phyloP scores from a whole-genome alignment of 2,888 invertebrate genomes.

The Acrocyrtus sp. region DNA sequence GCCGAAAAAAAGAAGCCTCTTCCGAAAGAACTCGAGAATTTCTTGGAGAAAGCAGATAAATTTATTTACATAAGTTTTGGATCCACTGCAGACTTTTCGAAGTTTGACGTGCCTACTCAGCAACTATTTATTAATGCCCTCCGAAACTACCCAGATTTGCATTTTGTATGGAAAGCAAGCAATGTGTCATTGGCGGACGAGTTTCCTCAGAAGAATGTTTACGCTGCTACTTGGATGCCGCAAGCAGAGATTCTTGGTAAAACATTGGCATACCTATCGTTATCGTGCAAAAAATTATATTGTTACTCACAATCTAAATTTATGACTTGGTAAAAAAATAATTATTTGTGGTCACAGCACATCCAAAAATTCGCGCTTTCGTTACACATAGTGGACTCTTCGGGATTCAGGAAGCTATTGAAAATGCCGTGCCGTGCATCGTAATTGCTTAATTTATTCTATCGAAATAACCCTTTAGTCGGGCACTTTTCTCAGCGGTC shows the following conservation, averaged over 20 bases:
- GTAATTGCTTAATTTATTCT: too few species aligned
- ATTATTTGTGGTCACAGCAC: constrained; percentile 29
- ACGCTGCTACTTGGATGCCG: constrained; percentile 36
- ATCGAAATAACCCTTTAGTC: too few species aligned
- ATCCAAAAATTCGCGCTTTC: constrained; percentile 54
- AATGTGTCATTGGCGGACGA: constrained; percentile 9
- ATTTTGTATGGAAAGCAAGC: constrained; percentile 49
- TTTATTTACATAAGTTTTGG: constrained; percentile 54
- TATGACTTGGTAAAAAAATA: not conserved
- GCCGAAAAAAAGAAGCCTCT: constrained; percentile 11
- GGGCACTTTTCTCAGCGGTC: too few species aligned
- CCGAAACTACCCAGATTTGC: constrained; percentile 24
- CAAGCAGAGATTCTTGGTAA: constrained; percentile 38
- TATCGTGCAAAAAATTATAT: not conserved
- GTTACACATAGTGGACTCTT: constrained; percentile 58
- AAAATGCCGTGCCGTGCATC: constrained; percentile 46
- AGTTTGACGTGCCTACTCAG: constrained; percentile 20
- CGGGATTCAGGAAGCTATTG: constrained; percentile 57
- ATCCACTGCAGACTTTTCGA: constrained; percentile 33
- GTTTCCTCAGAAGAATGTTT: constrained; percentile 19
- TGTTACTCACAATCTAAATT: not conserved
- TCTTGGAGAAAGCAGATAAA: constrained; percentile 37
- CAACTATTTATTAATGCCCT: constrained; percentile 30
- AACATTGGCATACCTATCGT: too few species aligned
- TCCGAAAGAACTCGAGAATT: constrained; percentile 37